A percentile compares a stretch with the other conserved stretches of the same genome.
These are phyloP conservation scores for Panagrolaimus sp. DNA, from an alignment of 1,140 invertebrate genomes.

Conservation along the genomic window DNA sequence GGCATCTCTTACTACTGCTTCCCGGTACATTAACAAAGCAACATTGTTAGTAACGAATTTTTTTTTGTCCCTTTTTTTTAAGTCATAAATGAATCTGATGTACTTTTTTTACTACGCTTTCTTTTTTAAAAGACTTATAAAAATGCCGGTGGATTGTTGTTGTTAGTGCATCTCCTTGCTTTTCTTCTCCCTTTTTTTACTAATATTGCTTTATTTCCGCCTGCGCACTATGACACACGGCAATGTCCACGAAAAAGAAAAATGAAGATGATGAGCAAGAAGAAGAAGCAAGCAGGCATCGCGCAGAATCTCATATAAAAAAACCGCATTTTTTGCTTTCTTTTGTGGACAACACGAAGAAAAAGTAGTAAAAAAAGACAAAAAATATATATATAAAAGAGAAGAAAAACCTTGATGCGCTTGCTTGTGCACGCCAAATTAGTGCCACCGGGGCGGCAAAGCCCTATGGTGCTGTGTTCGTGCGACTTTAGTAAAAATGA, in stretches of 20 bases:
- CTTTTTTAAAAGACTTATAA: background rate
- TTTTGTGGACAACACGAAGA: background rate
- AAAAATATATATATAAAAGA: background rate
- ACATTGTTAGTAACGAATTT: background rate
- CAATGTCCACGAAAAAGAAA: too few relatives aligned
- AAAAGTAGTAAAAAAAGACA: background rate
- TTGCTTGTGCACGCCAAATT: constrained; percentile 9
- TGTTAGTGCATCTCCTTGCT: background rate
- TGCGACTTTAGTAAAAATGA: background rate
- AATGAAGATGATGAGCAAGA: too few relatives aligned
- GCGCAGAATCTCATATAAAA: constrained; percentile 11
- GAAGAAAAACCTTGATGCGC: constrained; percentile 9
- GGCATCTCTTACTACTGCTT: too few relatives aligned
- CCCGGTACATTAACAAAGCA: background rate
- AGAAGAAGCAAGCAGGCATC: background rate
- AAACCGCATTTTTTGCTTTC: background rate
- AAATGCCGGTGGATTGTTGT: constrained; percentile 7
- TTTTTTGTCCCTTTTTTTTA: background rate
- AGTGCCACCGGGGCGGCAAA: constrained; percentile 4
- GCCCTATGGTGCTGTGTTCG: too few relatives aligned
- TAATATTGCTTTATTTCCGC: too few relatives aligned
- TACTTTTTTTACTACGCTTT: background rate
- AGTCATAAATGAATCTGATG: constrained; percentile 10
- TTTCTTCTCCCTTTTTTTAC: background rate
- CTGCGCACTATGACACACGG: constrained; percentile 3